Evolutionary conservation across 2,888 invertebrate species (phyloP).

Genomic region (Hirudinaria manillensis): DNA sequence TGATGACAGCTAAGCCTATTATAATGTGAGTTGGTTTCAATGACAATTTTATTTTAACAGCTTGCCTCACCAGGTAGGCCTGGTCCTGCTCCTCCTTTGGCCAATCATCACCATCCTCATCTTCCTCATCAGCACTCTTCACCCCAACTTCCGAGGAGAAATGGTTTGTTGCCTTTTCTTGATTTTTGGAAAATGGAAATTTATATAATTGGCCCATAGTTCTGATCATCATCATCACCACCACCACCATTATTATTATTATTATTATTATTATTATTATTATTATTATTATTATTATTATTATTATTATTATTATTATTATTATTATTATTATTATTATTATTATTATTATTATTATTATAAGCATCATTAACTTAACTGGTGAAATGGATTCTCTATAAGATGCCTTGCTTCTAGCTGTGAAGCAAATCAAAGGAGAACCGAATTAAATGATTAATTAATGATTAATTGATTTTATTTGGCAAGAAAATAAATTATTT

Average conservation of each 20-base stretch:
- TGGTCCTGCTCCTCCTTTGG: neutral
- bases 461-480: no score
- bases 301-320: no score
- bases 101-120: slow-evolving; percentile 17
- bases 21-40: neutral
- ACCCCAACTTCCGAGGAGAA: slow-evolving; percentile 2
- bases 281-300: no score
- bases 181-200: no score
- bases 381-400: no score
- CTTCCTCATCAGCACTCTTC: slow-evolving; percentile 8
- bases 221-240: neutral
- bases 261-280: no score
- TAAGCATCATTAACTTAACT: no score
- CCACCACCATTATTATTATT: neutral
- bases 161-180: slow-evolving; percentile 16
- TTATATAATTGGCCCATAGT: neutral
- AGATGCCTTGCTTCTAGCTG: no score
- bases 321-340: neutral
- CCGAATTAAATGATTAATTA: no score
- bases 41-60: neutral
- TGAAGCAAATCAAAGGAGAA: no score
- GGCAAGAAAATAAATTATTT: no score
- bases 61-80: slow-evolving; percentile 28
- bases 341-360: neutral
- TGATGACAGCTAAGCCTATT: neutral